Conservation (phyloP, 2,113 vertebrate genomes). For the Tetrax tetrax region DNA sequence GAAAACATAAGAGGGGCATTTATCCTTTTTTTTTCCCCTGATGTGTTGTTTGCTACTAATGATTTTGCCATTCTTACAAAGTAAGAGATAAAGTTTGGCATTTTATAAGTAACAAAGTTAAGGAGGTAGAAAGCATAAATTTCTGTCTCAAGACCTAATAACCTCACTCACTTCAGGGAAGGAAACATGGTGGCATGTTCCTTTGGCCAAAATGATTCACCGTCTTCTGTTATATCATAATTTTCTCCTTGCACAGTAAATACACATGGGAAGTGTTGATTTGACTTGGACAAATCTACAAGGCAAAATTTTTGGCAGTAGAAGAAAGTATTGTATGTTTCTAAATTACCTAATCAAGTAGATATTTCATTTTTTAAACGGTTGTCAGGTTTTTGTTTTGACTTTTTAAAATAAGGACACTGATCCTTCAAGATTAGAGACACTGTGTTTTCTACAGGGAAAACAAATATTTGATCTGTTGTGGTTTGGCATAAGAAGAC, state of each 20-base stretch:
- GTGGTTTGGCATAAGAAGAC: conserved; percentile 58
- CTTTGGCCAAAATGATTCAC: conserved; percentile 62
- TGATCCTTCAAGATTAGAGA: conserved; percentile 63
- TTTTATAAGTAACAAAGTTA: conserved; percentile 38
- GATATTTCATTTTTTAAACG: conserved; percentile 68
- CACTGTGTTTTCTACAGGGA: conserved; percentile 51
- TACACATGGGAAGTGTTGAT: conserved; percentile 64
- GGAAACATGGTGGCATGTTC: conserved; percentile 44
- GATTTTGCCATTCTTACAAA: conserved; percentile 10
- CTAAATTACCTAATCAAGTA: conserved; percentile 73
- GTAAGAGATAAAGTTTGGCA: conserved; percentile 1
- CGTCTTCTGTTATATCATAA: conserved; percentile 50
- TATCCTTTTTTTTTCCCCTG: not conserved
- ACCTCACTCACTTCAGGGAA: conserved; percentile 28
- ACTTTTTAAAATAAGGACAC: conserved; percentile 51
- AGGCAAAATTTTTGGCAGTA: conserved; percentile 64
- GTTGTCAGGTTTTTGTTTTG: conserved; percentile 62
- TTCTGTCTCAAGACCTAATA: conserved; percentile 54
- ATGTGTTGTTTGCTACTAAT: not conserved
- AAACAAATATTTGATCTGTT: conserved; percentile 65
- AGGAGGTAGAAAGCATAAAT: conserved; percentile 32
- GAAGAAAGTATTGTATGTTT: conserved; percentile 68
- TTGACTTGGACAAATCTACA: conserved; percentile 72
- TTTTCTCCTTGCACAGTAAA: conserved; percentile 61
- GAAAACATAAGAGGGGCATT: not conserved